Base-by-base conservation (phyloP, 2,888 invertebrate genomes). In the Abrostola tripartita region DNA sequence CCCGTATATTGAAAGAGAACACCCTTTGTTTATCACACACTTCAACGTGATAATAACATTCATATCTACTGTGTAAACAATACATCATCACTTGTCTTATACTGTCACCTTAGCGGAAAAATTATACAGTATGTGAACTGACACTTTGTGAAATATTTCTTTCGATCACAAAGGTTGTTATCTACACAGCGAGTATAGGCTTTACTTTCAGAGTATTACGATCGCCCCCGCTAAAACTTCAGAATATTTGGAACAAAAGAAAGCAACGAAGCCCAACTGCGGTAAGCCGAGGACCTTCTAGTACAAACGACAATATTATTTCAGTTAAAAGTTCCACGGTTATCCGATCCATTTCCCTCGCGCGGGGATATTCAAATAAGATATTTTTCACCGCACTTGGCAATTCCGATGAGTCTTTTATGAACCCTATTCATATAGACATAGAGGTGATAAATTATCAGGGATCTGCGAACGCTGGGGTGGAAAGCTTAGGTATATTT, bases 301-400 rank as follows among this genome's bases (percentile, higher is more conserved):
- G 77, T 78, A 85, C 85, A 85, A 87, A 88, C 85, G 87, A 88
- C 86, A 90, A 89, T 90, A 90, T 90, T 90, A 90, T 90, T 90
- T 90, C 88, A 89, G 89, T 89, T 90, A 90, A 90, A 90, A 90
- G 88, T 90, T 89, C 82, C 82, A 79, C 83, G 84, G 85, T 89
- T 87, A 89, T 88, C 86, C 89, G 86, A 87, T 89, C 89, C 88
- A 86, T 89, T 88, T 85, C 85, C 81, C 78, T 73, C 80, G 79
- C 82, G 81, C 81, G 81, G 79, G 82, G 84, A 86, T 90, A 90
- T 90, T 90, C 88, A 90, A 90, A 90, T 90, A 87, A 85, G 89
- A 87, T 85, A 86, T 87, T 85, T 85, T 85, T 87, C 85, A 83
- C 84, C 82, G 82, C 81, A 78, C 81, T 83, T 80, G 71, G 78